phyloP scores from a whole-genome alignment of 2,113 vertebrate species.

The Boulengeromyrus knoepffleri region DNA sequence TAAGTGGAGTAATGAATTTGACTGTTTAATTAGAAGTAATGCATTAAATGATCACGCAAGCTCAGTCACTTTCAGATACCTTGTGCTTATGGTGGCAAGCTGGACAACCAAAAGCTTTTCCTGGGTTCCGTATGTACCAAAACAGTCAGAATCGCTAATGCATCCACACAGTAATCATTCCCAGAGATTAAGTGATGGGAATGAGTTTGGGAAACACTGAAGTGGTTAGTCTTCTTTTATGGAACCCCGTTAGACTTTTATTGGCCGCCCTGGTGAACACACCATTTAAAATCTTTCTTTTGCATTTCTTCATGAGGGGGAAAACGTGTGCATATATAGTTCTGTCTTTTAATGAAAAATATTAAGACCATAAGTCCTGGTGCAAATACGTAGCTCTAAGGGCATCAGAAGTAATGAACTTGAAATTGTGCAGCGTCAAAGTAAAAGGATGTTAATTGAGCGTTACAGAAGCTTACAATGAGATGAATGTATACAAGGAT shows the following conservation, averaged over 20 bases:
- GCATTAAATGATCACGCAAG: background rate
- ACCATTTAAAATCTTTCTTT: background rate
- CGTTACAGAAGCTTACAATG: background rate
- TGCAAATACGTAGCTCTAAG: background rate
- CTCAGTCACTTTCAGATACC: background rate
- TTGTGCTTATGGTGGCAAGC: background rate
- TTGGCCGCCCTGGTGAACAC: background rate
- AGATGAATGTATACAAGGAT: background rate
- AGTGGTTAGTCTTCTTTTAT: slow-evolving; percentile 6
- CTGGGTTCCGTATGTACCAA: background rate
- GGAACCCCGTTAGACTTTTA: background rate
- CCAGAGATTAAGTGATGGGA: background rate
- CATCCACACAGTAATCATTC: background rate
- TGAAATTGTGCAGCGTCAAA: background rate
- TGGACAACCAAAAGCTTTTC: background rate
- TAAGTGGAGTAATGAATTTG: background rate
- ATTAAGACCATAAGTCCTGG: background rate
- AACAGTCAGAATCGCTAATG: background rate
- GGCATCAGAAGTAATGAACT: background rate
- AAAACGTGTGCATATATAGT: background rate
- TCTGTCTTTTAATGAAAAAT: background rate
- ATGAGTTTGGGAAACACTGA: background rate
- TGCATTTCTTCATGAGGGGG: background rate
- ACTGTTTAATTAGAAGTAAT: background rate
- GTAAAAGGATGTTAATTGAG: background rate